Conservation (phyloP, 2,888 invertebrate species). For the Tortrix viridana region DNA sequence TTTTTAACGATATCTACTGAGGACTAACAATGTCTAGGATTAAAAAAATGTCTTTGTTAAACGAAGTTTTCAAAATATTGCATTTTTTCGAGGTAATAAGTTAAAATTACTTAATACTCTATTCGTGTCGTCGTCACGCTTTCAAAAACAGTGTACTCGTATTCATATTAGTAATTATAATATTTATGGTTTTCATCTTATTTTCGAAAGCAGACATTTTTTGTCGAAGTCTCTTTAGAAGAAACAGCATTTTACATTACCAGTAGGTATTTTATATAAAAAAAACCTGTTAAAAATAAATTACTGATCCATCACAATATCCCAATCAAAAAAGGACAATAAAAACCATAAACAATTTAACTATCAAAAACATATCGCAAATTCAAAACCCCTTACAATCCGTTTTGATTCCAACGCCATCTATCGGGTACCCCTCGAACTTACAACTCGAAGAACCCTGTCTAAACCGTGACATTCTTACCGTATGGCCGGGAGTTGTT, state of each 20-base stretch:
- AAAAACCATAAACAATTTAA: neutral
- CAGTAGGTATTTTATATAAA: too few relatives aligned
- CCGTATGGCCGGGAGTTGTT: conserved; percentile 68
- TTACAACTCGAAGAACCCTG: conserved; percentile 6
- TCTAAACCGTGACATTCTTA: conserved; percentile 49
- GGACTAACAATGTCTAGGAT: too few relatives aligned
- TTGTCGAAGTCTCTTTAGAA: too few relatives aligned
- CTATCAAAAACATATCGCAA: neutral
- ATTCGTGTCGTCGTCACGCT: neutral
- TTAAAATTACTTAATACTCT: neutral
- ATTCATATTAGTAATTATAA: neutral
- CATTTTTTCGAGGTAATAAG: too few relatives aligned
- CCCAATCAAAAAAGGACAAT: too few relatives aligned
- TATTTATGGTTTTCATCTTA: neutral
- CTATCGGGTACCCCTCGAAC: neutral
- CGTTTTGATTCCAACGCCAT: neutral
- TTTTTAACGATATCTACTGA: too few relatives aligned
- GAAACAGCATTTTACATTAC: too few relatives aligned
- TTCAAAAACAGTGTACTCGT: conserved; percentile 6
- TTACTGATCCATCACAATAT: too few relatives aligned
- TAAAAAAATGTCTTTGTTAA: too few relatives aligned
- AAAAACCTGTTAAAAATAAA: too few relatives aligned
- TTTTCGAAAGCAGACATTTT: neutral
- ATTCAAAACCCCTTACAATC: neutral
- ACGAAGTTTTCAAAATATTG: too few relatives aligned